A percentile compares a stretch with the other conserved stretches of the same genome.
Evolutionary conservation across 2,113 vertebrate genomes (phyloP).

Genomic region (Puma concolor): DNA sequence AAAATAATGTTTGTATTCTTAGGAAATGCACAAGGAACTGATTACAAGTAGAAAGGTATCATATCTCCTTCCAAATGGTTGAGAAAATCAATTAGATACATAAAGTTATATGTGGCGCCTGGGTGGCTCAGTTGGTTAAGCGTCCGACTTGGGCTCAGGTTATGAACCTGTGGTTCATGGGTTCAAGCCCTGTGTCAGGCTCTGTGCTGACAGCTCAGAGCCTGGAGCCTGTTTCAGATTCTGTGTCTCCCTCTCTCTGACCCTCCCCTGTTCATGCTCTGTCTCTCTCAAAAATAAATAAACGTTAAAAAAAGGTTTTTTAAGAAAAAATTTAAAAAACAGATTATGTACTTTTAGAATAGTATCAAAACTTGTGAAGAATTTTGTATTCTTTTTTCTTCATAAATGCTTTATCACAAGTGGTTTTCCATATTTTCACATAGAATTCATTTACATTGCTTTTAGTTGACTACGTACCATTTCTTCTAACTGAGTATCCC

Average conservation of each 20-base stretch:
- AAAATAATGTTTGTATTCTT: background rate
- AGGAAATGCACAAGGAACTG: slow-evolving; percentile 12
- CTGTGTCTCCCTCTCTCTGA: no score
- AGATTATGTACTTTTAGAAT: background rate
- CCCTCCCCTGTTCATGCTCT: no score
- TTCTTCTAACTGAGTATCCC: background rate
- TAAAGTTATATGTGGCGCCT: background rate
- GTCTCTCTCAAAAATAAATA: no score
- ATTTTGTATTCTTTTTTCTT: background rate
- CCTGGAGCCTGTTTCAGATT: no score
- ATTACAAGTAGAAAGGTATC: background rate
- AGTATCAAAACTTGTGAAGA: background rate
- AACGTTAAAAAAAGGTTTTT: no score
- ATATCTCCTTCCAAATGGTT: background rate
- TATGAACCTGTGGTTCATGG: no score
- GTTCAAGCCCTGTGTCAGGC: no score
- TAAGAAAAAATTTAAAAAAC: no score
- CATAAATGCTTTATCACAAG: background rate
- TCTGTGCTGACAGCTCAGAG: no score
- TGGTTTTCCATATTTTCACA: slow-evolving; percentile 36
- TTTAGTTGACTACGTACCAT: background rate
- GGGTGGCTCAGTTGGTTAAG: no score
- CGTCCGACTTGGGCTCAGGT: no score
- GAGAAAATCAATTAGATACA: background rate
- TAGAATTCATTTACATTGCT: slow-evolving; percentile 17